Base-by-base conservation (phyloP, 2,113 vertebrate species). In the Mesitornis unicolor region DNA sequence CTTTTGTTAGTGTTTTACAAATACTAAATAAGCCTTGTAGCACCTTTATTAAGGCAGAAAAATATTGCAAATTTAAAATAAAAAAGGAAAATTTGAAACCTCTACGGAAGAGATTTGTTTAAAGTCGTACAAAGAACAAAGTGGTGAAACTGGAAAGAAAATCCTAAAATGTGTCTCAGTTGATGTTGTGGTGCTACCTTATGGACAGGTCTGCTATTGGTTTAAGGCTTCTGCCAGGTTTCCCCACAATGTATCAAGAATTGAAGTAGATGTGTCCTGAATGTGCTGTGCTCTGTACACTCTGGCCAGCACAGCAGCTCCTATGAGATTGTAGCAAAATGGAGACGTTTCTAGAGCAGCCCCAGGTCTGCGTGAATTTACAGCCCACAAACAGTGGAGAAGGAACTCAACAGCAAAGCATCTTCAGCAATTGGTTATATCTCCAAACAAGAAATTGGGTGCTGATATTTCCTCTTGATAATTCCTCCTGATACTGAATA, bases 351-450 rank as follows among this genome's bases (percentile, higher is more conserved):
- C 35, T 36, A 48, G 57, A 74, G 51, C 36, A 57, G 2, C 3
- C 24, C n/a, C 40, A 51, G 16, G 24, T 11, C 31, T 7, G 0
- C 4, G 0, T 29, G 48, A 47, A 73, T 67, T 73, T 80, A 42
- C 20, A 87, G 63, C n/a, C 26, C 35, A 6, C 31, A 51, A 18
- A 45, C 7, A 33, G 22, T 10, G 59, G 19, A 31, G 19, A 6
- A 3, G 50, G 26, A 22, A 47, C 43, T 12, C 0, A 0, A 70
- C 17, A 70, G 50, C 42, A 16, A 50, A 75, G 43, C 26, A 36
- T 21, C 56, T 63, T 48, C 16, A 84, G 42, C n/a, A 2, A 42
- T 33, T 28, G 5, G 0, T 7, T 33, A 2, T 25, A 13, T 60
- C 31, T 6, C 28, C 65, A 71, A 36, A 14, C 9, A 11, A 67